Base-by-base conservation (phyloP, 2,797 vertebrate genomes). In the Jordanella pulchra region DNA sequence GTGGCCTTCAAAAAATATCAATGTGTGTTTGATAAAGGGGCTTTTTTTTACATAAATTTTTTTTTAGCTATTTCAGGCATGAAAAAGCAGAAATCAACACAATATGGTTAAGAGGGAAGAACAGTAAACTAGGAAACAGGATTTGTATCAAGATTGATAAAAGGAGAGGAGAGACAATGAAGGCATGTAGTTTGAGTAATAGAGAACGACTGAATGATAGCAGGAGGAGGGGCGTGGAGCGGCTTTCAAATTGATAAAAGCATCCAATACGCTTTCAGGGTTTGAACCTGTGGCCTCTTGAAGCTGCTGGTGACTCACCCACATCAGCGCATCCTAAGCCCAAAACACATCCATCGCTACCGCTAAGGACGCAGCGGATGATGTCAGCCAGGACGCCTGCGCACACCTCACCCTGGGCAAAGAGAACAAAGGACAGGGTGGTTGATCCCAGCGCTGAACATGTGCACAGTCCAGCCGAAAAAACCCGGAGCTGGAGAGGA, bases 331-430 rank as follows among this genome's bases (percentile, higher is more conserved):
- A 97, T 44, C 98, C 97, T 82, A 99, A 95, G 83, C 96, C 97
- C 92, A 99, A 95, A 35, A 99, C 93, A 0, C 98, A 99, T 91
- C 97, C 98, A 35, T 99, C 96, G 32, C 95, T 96, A 55, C 98
- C 98, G 5, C 96, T 97, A 82, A 99, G 95, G 78, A 99, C 98
- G 13, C 96, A 97, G 84, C 98, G 97, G 91, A 99, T 97, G 87
- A 98, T 96, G 56, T 99, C 98, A 69, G 94, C 94, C 92, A 99
- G 92, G 21, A 97, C 96, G 47, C 95, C 97, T 1, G 97, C 95
- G 71, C 97, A 96, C 42, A 99, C 95, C 90, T 99, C 97, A 23
- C 96, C 95, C 98, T 99, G 93, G 76, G 25, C 78, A 30, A 71
- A 67, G 23, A 75, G 76, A 84, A 86, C 71, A 89, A 88, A 87